Evolutionary conservation across 2,113 vertebrate genomes (phyloP).

Genomic region (Ochotona curzoniae): DNA sequence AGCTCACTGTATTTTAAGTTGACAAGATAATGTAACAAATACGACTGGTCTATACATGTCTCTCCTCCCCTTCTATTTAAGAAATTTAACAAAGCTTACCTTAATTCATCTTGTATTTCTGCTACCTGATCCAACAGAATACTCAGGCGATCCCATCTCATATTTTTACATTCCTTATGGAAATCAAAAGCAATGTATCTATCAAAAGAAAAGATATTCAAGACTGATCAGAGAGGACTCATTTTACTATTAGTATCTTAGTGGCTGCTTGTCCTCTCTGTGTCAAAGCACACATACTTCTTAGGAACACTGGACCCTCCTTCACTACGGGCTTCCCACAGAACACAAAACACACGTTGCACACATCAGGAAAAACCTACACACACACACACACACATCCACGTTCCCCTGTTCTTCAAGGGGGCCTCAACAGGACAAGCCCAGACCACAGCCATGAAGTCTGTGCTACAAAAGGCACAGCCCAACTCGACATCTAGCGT

Average conservation of each 20-base stretch:
- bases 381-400: background rate
- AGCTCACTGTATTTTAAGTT: background rate
- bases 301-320: background rate
- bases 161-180: slow-evolving; percentile 96
- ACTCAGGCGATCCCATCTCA: slow-evolving; percentile 97
- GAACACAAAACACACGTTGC: no score
- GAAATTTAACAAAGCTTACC: slow-evolving; percentile 84
- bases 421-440: background rate
- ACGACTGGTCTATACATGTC: rapidly evolving
- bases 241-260: background rate
- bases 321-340: background rate
- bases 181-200: slow-evolving; percentile 97
- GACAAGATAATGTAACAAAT: background rate
- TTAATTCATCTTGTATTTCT: slow-evolving; percentile 94
- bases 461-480: background rate
- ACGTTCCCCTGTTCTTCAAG: background rate
- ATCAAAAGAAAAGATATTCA: slow-evolving; percentile 61
- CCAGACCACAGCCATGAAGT: background rate
- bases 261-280: background rate
- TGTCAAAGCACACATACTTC: background rate
- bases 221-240: background rate
- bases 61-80: background rate
- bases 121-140: slow-evolving; percentile 92
- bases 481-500: background rate
- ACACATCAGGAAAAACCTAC: background rate